Base-by-base conservation (phyloP, 2,888 invertebrate species). In the Homarus gammarus region DNA sequence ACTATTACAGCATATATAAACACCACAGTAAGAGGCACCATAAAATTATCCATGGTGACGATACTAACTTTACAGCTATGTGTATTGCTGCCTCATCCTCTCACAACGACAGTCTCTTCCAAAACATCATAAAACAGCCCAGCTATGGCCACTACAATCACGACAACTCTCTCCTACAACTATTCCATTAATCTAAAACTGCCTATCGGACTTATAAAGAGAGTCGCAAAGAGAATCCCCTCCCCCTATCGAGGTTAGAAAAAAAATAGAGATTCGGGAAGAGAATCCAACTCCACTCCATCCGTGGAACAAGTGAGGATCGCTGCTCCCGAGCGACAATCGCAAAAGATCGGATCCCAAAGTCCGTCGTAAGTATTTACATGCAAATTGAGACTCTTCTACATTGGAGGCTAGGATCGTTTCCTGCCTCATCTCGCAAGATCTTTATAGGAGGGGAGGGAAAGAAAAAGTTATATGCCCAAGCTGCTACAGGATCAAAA, bases 261-360 rank as follows among this genome's bases (percentile, higher is more conserved):
- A 73, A 40, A 73, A n/a, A n/a, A n/a, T n/a, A n/a, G n/a, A n/a
- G n/a, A n/a, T n/a, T n/a, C n/a, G n/a, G n/a, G n/a, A n/a, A n/a
- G 22, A 38, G 72, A 72, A 72, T 33, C 15, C 33, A 38, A 22
- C 72, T 38, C 36, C 72, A 72, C 22, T 8, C 38, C 72, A 72
- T 8, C 33, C 36, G 33, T 72, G 72, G 36, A 6, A n/a, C 22
- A 27, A 38, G 38, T 38, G 15, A 38, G 8, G 38, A 15, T 36
- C 38, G 22, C 22, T 38, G 38, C 33, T n/a, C 38, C 15, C 1
- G 36, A 73, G 22, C 22, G 56, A 56, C 22, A 56, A 22, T 56
- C 56, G 56, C 56, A 56, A 56, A 56, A 56, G 56, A 56, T 56
- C 56, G 56, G 56, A 56, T 56, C 56, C 56, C 22, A 22, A 56